These are phyloP conservation scores for Salarias fasciatus DNA, from an alignment of 2,797 vertebrate species.

Conservation along the genomic window DNA sequence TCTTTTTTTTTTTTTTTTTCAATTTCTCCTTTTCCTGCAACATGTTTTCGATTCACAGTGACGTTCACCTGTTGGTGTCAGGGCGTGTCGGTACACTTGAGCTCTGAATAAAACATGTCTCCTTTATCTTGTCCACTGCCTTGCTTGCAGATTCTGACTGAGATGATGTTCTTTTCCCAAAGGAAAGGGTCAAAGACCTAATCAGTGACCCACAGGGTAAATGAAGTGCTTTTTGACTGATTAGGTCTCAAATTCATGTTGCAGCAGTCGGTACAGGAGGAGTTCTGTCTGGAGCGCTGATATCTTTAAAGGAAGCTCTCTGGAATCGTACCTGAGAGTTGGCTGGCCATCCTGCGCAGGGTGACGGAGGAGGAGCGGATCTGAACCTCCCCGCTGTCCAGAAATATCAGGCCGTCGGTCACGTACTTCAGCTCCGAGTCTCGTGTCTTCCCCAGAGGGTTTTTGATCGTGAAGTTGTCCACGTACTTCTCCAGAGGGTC, in stretches of 20 bases:
- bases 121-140: too few relatives aligned
- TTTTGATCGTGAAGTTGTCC: conserved; percentile 92
- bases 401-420: conserved; percentile 83
- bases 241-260: neutral
- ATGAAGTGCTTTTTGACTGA: neutral
- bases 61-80: too few relatives aligned
- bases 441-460: conserved; percentile 87
- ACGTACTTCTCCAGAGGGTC: conserved; percentile 93
- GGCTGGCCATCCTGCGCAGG: conserved; percentile 94
- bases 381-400: conserved; percentile 85
- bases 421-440: conserved; percentile 83
- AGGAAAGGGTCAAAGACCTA: too few relatives aligned
- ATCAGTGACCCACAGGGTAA: too few relatives aligned
- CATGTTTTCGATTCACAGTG: too few relatives aligned
- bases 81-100: too few relatives aligned
- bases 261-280: neutral
- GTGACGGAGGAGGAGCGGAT: conserved; percentile 89
- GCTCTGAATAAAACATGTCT: too few relatives aligned
- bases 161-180: too few relatives aligned
- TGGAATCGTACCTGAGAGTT: conserved; percentile 88
- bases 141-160: too few relatives aligned
- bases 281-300: neutral
- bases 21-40: too few relatives aligned
- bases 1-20: too few relatives aligned
- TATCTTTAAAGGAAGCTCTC: neutral